These are phyloP conservation scores for Turritopsis dohrnii DNA, from an alignment of 30 jellyfish, hydroid and myxozoan genomes.

Conservation along the genomic window DNA sequence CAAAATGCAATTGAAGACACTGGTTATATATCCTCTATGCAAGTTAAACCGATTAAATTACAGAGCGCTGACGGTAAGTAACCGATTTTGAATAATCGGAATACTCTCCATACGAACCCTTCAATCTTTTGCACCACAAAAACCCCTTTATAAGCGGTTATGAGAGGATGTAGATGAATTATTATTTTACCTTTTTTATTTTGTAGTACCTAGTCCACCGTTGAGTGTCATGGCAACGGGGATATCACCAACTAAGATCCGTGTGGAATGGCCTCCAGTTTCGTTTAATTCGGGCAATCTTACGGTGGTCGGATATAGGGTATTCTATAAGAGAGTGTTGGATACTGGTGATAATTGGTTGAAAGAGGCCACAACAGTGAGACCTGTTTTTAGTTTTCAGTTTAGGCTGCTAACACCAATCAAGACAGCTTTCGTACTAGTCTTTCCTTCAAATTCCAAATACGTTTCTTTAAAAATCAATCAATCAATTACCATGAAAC, in stretches of 20 bases:
- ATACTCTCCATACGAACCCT: too few species aligned
- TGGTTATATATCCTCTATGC: constrained; percentile 28
- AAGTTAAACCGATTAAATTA: background rate
- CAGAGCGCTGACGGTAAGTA: constrained; percentile 16
- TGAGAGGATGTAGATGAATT: too few species aligned
- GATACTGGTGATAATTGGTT: constrained; percentile 7
- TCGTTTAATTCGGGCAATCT: background rate
- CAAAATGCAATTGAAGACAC: constrained; percentile 47
- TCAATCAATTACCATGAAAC: too few species aligned
- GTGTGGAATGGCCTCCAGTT: constrained; percentile 32
- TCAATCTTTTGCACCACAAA: too few species aligned
- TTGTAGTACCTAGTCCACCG: constrained; percentile 40
- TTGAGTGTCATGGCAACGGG: constrained; percentile 18
- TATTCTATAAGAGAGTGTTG: constrained; percentile 1
- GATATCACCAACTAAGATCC: constrained; percentile 17
- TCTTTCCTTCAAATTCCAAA: too few species aligned
- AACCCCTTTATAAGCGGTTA: too few species aligned
- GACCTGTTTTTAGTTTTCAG: background rate
- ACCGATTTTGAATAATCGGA: too few species aligned
- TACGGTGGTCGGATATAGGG: constrained; percentile 35
- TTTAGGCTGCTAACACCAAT: too few species aligned
- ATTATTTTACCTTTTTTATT: background rate
- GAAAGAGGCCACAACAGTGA: constrained; percentile 7
- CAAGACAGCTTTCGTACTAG: background rate
- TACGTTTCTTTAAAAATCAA: too few species aligned